A percentile compares a stretch with the other conserved stretches of the same genome.
Conservation (phyloP, 2,888 invertebrate genomes). For the Tigriopus californicus region DNA sequence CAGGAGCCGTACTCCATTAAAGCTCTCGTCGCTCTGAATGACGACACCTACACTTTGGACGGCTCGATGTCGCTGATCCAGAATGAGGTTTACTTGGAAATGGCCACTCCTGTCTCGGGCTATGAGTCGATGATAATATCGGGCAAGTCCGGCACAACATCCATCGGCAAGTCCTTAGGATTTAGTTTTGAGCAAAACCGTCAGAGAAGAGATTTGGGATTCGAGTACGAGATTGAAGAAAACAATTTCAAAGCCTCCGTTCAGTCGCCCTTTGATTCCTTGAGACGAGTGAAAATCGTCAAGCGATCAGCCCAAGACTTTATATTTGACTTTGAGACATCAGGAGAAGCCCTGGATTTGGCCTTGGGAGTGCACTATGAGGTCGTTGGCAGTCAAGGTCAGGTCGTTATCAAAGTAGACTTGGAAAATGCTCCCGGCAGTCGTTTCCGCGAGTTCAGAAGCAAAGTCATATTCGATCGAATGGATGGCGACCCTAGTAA, state of each 20-base stretch:
- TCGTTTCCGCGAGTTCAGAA: background rate
- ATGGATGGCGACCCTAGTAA: background rate
- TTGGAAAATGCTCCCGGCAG: too few species aligned
- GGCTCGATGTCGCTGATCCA: slow-evolving; percentile 16
- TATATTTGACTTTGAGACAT: slow-evolving; percentile 1
- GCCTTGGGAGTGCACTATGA: background rate
- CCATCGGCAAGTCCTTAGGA: background rate
- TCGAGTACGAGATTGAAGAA: background rate
- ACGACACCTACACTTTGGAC: slow-evolving; percentile 6
- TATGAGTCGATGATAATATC: slow-evolving; percentile 18
- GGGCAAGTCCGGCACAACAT: slow-evolving; percentile 1
- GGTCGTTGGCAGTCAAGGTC: background rate
- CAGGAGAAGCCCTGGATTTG: background rate
- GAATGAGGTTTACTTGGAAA: slow-evolving; percentile 17
- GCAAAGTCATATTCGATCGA: background rate
- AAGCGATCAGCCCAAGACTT: background rate
- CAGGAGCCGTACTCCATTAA: background rate
- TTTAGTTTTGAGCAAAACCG: background rate
- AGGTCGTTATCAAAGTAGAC: too few species aligned
- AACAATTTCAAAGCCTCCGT: background rate
- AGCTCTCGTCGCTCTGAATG: slow-evolving; percentile 14
- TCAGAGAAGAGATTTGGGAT: background rate
- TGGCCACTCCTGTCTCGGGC: slow-evolving; percentile 20
- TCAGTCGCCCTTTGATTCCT: background rate
- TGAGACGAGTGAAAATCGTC: too few species aligned